Evolutionary conservation across 1,140 invertebrate genomes (phyloP).

Genomic region (Drosophila melanogaster): DNA sequence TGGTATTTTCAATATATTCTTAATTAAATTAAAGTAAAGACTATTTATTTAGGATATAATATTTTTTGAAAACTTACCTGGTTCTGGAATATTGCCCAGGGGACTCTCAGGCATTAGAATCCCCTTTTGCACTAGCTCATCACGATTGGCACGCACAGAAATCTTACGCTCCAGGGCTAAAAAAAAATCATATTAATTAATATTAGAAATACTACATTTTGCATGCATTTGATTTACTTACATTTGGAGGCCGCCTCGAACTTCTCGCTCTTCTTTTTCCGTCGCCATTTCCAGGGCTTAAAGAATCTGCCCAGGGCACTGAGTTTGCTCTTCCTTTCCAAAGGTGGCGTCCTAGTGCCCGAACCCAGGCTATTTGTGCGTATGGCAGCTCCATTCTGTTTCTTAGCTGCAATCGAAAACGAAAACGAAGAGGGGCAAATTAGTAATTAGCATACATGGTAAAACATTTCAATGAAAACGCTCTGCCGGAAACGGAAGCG

Average conservation of each 20-base stretch:
- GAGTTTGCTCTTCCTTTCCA: constrained; percentile 96
- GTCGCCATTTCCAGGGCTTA: constrained; percentile 99
- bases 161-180: constrained; percentile 98
- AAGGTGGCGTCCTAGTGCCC: constrained; percentile 90
- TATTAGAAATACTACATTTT: not conserved
- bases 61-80: constrained; percentile 86
- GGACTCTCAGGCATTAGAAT: constrained; percentile 96
- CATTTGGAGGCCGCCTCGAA: constrained; percentile 97
- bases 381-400: constrained; percentile 95
- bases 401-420: constrained; percentile 89
- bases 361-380: constrained; percentile 94
- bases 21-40: too few relatives aligned
- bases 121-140: constrained; percentile 98
- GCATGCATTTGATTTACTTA: constrained; percentile 87
- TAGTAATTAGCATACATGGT: constrained; percentile 38
- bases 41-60: too few relatives aligned
- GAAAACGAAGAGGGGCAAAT: constrained; percentile 9
- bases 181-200: not conserved
- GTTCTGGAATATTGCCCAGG: constrained; percentile 91
- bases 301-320: constrained; percentile 96
- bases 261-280: constrained; percentile 99
- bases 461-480: constrained; percentile 22
- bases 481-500: constrained; percentile 57
- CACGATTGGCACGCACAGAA: constrained; percentile 97
- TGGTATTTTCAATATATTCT: too few relatives aligned